Base-by-base conservation (phyloP, 2,888 invertebrate species). In the Leptinotarsa rubiginosa region DNA sequence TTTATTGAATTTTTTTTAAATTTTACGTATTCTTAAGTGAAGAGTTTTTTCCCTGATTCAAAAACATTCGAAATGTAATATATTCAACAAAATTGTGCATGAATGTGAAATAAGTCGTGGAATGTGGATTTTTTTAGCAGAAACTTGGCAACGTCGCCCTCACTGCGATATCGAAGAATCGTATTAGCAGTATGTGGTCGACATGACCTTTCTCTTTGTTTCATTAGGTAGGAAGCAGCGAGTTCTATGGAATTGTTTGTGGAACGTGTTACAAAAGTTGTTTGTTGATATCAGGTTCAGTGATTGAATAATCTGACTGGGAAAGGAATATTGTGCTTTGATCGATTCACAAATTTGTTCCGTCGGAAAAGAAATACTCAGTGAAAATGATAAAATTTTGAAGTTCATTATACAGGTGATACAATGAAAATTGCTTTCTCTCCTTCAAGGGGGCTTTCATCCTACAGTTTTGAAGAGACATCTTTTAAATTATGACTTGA, bases 171-270 rank as follows among this genome's bases (percentile, higher is more conserved):
- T 75, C 77, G 69, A 74, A 75, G 75, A 74, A 77, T 77, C 74
- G 75, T 74, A 74, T 77, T 74, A 75, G 73, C 73, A 75, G 75
- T 77, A 75, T 75, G 75, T 77, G 75, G 77, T 69, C 74, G 70
- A 70, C 71, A 69, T 75, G 75, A 74, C 77, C 77, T 77, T 75
- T 75, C 65, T 75, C 77, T 77, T 77, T 77, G 77, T 77, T 75
- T 74, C 75, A 72, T 73, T 70, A 77, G 77, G 77, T 74, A 77
- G 77, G 70, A 74, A 74, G 77, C 69, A 72, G 67, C 50, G 54
- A 70, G 71, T 72, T 72, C 67, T 70, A 70, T 69, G 54, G 69
- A 75, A 74, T 74, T 71, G 71, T 75, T 75, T 70, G 72, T 74
- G 64, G 66, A 72, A 64, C 65, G 72, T 68, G 65, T 75, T 75